Base-by-base conservation (phyloP, 1,140 invertebrate genomes). In the Globodera ellingtonae region DNA sequence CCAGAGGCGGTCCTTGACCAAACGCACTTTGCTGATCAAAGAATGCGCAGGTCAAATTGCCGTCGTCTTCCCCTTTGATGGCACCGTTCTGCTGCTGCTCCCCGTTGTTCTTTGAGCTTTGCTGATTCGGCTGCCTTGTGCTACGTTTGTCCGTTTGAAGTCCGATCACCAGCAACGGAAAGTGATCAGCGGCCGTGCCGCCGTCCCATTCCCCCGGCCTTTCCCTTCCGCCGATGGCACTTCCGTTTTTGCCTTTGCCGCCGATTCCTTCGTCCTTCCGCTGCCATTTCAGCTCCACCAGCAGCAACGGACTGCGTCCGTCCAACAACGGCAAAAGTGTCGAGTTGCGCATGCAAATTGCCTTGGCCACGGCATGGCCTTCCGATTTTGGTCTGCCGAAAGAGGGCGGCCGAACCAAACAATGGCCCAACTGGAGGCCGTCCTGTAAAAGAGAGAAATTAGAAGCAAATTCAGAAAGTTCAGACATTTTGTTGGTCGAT, bases 31-130 rank as follows among this genome's bases (percentile, higher is more conserved):
- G 81, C 21, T 85, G 46, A 77, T 85, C 85, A 71, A 79, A 85
- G 66, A 70, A 77, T 47, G 84, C 84, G 69, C 84, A 85, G 5
- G 84, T 85, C 65, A 83, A 84, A 69, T 85, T 85, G 3, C 83
- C 56, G 15, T 56, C 24, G 0, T 46, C 46, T 7, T 13, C 15
- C 24, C 62, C 35, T n/a, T 75, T 21, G 72, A 52, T 56, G 67
- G 77, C 35, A 83, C 10, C 10, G 5, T 0, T 18, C 56, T 18
- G 56, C 0, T 6, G 5, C 5, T 62, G 13, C 18, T 1, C 56
- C 56, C 18, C 35, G 35, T 35, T 35, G 35, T 35, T 35, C 35
- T 2, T 35, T 35, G 18, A 3, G 10, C 56, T 62, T n/a, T 18
- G 56, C 50, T 5, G 10, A 18, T 18, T 48, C 72, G 81, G 56